A percentile compares a stretch with the other conserved stretches of the same genome.
These are phyloP conservation scores for Hypselothyrea guttata DNA, from an alignment of 2,888 invertebrate species.

Conservation along the genomic window DNA sequence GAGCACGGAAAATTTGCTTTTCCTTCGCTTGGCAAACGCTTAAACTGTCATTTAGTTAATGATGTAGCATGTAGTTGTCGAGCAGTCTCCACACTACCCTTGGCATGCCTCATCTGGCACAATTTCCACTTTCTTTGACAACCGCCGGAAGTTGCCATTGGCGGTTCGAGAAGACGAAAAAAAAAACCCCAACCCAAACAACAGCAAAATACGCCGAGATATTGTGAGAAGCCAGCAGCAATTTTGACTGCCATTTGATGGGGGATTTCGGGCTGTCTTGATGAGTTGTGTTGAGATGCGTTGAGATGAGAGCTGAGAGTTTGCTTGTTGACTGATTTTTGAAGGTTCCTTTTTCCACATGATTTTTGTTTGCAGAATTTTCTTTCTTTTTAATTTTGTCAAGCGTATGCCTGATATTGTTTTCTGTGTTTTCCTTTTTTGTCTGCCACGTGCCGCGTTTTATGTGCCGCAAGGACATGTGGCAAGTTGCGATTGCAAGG, in stretches of 20 bases:
- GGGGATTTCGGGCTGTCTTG: conserved; percentile 14
- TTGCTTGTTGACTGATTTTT: conserved; percentile 12
- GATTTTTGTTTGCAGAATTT: conserved; percentile 20
- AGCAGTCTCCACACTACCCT: conserved; percentile 1
- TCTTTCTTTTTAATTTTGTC: conserved; percentile 26
- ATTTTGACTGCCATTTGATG: too few relatives aligned
- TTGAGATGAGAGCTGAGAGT: too few relatives aligned
- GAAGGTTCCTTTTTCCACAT: conserved; percentile 14
- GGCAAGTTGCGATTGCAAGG: conserved; percentile 12
- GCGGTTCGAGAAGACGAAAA: too few relatives aligned
- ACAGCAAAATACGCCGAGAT: conserved; percentile 4
- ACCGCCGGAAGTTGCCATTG: conserved; percentile 40
- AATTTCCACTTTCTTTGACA: conserved; percentile 58
- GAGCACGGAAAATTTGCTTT: conserved; percentile 23
- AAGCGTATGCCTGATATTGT: conserved; percentile 23
- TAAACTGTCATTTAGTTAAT: conserved; percentile 78
- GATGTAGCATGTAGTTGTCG: conserved; percentile 68
- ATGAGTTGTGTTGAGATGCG: conserved; percentile 16
- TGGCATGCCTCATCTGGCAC: conserved; percentile 49
- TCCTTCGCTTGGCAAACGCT: too few relatives aligned
- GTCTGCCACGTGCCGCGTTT: conserved; percentile 24
- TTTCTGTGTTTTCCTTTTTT: conserved; percentile 2
- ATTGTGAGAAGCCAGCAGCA: conserved; percentile 25
- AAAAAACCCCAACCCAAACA: conserved; percentile 9
- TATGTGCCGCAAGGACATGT: conserved; percentile 33